Evolutionary conservation across 2,888 invertebrate species (phyloP), one percentile per base, ranked within the genome.

Genomic region (Agrochola litura): DNA sequence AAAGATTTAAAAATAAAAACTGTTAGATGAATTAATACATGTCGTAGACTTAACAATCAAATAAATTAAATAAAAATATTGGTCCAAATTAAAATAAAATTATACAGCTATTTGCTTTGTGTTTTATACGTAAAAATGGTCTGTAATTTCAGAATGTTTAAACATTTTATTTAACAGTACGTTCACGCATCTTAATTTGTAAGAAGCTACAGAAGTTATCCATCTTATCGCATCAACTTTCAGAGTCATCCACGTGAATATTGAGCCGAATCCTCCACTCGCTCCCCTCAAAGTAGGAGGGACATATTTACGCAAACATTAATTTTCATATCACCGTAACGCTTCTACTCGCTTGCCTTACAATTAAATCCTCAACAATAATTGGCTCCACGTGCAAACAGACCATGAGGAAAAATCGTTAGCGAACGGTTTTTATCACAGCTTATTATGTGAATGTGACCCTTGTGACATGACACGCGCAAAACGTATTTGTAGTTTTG

Each of bases 321-420:
- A 46, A 79, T 81, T 75, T 72, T 63, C 30, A 72, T 74, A 66
- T 77, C 70, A 68, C n/a, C 22, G 68, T 80, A 68, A 73, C 30
- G 60, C 60, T 77, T 73, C 22, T 49, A 22, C 52, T 77, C 37
- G 76, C 56, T 52, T 67, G 73, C 41, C 56, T 70, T 66, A 81
- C 72, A 80, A 86, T 81, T 83, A 79, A 83, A 81, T 76, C 76
- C 41, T 63, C 61, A 37, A 67, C 56, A 64, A 67, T 86, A 79
- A 83, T 83, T 81, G 73, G 60, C 30, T 58, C 64, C 81, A 87
- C 81, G 88, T 87, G 81, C 81, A 83, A 77, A 78, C 63, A 74
- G 73, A 76, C 61, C 69, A 78, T 54, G 78, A 86, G 76, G 83
- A 71, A 81, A 77, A 81, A 79, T 79, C 43, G 58, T 73, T 72